Evolutionary conservation across 2,888 invertebrate genomes (phyloP).

Genomic region (Catocala sponsa): DNA sequence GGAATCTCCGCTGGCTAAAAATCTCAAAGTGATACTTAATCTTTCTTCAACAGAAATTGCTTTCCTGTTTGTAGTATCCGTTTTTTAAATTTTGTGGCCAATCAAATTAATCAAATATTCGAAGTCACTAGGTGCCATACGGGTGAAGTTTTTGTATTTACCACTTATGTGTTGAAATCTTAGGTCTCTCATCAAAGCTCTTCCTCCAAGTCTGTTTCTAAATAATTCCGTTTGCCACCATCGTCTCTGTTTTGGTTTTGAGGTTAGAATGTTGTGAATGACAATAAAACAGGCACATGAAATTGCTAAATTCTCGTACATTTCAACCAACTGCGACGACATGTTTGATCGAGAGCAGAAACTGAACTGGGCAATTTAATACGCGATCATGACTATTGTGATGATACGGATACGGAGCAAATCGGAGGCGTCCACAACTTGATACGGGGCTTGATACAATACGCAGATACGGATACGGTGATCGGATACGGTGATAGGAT

Average conservation of each 20-base stretch:
- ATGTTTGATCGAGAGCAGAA: conserved; percentile 20
- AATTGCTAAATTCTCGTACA: conserved; percentile 26
- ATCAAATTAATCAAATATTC: no score
- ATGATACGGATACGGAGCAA: conserved; percentile 38
- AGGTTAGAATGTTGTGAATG: conserved; percentile 32
- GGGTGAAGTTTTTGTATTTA: no score
- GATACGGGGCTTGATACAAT: conserved; percentile 14
- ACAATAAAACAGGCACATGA: conserved; percentile 30
- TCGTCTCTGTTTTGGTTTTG: conserved; percentile 34
- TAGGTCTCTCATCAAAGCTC: conserved; percentile 32
- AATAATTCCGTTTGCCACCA: conserved; percentile 31
- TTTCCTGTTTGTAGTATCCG: no score
- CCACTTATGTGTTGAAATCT: no score
- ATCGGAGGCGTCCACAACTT: no score
- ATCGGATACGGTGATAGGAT: conserved; percentile 17
- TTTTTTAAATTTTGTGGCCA: no score
- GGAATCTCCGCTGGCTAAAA: no score
- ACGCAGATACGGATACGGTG: conserved; percentile 31
- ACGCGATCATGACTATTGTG: conserved; percentile 28
- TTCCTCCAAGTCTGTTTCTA: conserved; percentile 34
- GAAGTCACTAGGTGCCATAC: no score
- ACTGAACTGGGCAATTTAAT: conserved; percentile 27
- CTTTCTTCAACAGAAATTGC: no score
- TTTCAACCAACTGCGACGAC: conserved; percentile 6
- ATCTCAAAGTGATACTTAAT: no score